phyloP scores from a whole-genome alignment of 2,888 invertebrate genomes.

The Halictus quadricinctus region DNA sequence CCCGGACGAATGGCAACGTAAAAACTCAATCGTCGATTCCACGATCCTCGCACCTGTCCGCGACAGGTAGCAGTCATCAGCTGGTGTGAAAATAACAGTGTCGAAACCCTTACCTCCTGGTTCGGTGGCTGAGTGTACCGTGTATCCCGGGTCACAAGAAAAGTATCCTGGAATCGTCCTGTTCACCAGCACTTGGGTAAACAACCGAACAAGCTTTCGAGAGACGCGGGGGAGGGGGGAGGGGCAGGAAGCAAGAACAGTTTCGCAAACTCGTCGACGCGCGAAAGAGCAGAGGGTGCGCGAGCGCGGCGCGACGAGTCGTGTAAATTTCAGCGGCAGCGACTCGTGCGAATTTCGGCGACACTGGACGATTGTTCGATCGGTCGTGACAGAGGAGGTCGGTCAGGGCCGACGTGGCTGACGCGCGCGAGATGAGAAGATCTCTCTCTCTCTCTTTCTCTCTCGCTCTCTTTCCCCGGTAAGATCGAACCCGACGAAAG shows the following conservation, averaged over 20 bases:
- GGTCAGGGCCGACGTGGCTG: conserved; percentile 21
- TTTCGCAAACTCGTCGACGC: not conserved
- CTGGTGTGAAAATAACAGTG: not conserved
- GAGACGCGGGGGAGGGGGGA: not conserved
- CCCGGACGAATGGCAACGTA: not conserved
- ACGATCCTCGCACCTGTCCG: not conserved
- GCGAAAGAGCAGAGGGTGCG: not conserved
- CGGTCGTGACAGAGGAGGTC: conserved; percentile 29
- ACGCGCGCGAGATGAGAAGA: conserved; percentile 42
- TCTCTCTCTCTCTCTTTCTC: not conserved
- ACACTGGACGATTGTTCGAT: conserved; percentile 46
- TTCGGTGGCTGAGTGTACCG: not conserved
- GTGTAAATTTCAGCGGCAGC: not conserved
- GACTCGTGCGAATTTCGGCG: conserved; percentile 22
- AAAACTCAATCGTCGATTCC: not conserved
- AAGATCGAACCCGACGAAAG: conserved; percentile 72
- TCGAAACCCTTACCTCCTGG: conserved; percentile 38
- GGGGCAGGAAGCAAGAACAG: not conserved
- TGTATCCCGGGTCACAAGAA: conserved; percentile 24
- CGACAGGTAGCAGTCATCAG: not conserved
- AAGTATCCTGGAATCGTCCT: conserved; percentile 35
- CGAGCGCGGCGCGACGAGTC: not conserved
- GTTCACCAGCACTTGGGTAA: conserved; percentile 40
- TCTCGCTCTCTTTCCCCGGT: conserved; percentile 46
- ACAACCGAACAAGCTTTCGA: not conserved